Evolutionary conservation across 2,113 vertebrate species (phyloP).

Genomic region (Gracilinanus agilis): DNA sequence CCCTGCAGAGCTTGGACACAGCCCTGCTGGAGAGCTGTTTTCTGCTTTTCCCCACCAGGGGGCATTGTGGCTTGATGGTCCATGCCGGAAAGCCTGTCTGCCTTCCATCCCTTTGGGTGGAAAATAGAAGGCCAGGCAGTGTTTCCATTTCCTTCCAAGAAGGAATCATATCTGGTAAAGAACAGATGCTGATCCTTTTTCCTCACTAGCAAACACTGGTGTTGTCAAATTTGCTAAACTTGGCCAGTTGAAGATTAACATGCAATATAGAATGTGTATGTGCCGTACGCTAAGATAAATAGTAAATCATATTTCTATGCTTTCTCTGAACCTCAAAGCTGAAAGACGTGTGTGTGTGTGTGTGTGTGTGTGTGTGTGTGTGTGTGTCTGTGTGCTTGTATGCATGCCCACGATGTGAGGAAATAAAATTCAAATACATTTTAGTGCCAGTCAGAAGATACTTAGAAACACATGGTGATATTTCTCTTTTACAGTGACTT

Average conservation of each 20-base stretch:
- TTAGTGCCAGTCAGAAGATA: constrained; percentile 53
- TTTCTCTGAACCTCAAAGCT: constrained; percentile 63
- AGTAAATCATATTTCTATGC: constrained; percentile 78
- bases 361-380: not conserved
- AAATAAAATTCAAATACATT: constrained; percentile 75
- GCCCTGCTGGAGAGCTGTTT: no score
- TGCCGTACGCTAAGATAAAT: constrained; percentile 67
- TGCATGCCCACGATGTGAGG: constrained; percentile 50
- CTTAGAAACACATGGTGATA: constrained; percentile 70
- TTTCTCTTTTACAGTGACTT: constrained; percentile 78
- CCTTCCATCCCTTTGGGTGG: constrained; percentile 59
- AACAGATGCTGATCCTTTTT: constrained; percentile 76
- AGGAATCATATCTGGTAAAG: constrained; percentile 73
- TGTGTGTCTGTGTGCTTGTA: not conserved
- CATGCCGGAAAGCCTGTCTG: constrained; percentile 61
- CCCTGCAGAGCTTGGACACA: no score
- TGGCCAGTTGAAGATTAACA: constrained; percentile 76
- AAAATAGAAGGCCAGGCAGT: constrained; percentile 49
- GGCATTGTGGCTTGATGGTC: constrained; percentile 90
- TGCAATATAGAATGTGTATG: constrained; percentile 72
- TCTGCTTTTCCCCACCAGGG: constrained; percentile 87
- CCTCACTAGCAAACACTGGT: constrained; percentile 59
- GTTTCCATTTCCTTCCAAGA: constrained; percentile 69
- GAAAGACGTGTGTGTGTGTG: constrained; percentile 16
- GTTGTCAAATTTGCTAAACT: constrained; percentile 79